Evolutionary conservation across 2,113 vertebrate genomes (phyloP), one percentile per base, ranked within the genome.

Genomic region (Arothron firmamentum): DNA sequence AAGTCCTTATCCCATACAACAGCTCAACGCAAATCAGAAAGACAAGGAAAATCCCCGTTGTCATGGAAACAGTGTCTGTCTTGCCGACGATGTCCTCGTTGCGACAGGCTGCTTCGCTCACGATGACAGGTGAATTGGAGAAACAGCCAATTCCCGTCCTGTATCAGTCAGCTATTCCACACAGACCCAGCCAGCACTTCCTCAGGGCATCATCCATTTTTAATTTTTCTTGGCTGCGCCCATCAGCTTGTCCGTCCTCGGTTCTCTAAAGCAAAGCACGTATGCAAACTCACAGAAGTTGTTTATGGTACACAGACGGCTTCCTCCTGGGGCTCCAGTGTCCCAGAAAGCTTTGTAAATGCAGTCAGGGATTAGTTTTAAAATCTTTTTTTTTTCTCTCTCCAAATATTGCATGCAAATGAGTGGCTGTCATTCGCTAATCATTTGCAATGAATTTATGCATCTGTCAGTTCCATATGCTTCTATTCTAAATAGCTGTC

Each of bases 271-370:
- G 72, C 28, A 78, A 62, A 59, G 20, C 16, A 21, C 52, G 62
- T 15, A 77, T 54, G 19, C 66, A 67, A 74, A 82, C 61, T 82
- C 42, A 0, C 65, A 76, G 54, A 78, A 79, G 65, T 79, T 82
- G 78, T 82, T 79, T 84, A 74, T 69, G 71, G 73, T 66, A 56
- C 54, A 56, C 65, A 78, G 43, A 46, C 28, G 49, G 43, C 65
- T 79, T 70, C 62, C 87, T 81, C 79, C 70, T 65, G 79, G 78
- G 83, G 68, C 74, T 67, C 70, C 62, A 50, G 50, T 77, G 82
- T 80, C 78, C 84, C 83, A 87, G 68, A 85, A 84, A 84, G 70
- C 72, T 50, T 80, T 54, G 62, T 56, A 72, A 82, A 79, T 74
- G 62, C 52, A 65, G 62, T 47, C 59, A 72, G 63, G 78, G 65